These are phyloP conservation scores for Plotosus lineatus DNA, from an alignment of 2,113 vertebrate genomes.

Conservation along the genomic window DNA sequence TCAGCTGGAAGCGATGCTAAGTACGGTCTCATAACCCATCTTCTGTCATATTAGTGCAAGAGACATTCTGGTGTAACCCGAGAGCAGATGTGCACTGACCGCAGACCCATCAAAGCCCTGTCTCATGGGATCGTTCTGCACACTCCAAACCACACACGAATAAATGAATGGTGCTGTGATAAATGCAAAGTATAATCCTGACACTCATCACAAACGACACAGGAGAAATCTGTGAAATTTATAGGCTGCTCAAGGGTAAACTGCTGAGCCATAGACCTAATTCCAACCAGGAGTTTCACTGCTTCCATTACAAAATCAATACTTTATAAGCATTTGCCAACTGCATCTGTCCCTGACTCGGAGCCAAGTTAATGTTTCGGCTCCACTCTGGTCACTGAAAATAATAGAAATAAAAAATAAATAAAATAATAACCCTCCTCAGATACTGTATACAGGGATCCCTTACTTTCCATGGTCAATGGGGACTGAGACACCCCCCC, in stretches of 20 bases:
- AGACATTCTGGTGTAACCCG: not conserved
- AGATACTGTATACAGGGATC: too few relatives aligned
- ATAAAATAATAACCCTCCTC: not conserved
- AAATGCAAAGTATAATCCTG: conserved; percentile 1
- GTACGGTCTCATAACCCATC: not conserved
- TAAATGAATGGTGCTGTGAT: not conserved
- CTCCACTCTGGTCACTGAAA: not conserved
- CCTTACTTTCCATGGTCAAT: too few relatives aligned
- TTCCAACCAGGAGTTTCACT: not conserved
- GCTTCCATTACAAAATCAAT: conserved; percentile 20
- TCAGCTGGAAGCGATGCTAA: conserved; percentile 14
- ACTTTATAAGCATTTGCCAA: conserved; percentile 29
- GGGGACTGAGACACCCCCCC: too few relatives aligned
- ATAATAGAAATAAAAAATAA: not conserved
- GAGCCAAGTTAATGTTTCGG: not conserved
- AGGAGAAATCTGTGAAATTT: not conserved
- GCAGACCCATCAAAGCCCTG: not conserved
- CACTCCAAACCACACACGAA: conserved; percentile 1
- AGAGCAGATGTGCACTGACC: conserved; percentile 7
- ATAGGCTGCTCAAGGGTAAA: conserved; percentile 9
- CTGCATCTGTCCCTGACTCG: conserved; percentile 16
- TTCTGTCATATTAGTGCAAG: not conserved
- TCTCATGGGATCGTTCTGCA: not conserved
- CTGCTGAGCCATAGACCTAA: not conserved
- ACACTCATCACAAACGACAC: not conserved